Percentiles rank a stretch among this genome's conserved stretches.
Conservation (phyloP, 2,113 vertebrate species). For the Orcinus orca region DNA sequence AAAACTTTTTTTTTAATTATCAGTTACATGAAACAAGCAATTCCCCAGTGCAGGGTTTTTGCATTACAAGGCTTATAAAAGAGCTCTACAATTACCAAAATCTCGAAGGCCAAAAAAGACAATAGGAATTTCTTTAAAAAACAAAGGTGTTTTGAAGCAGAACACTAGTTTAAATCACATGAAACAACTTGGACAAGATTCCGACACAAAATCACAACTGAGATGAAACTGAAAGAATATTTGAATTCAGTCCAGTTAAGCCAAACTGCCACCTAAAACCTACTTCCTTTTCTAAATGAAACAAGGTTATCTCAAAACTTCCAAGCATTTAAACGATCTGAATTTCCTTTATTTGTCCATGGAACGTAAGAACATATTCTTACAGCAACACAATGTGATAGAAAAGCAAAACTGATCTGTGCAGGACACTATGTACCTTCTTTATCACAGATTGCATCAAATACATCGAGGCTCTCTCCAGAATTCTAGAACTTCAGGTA, state of each 20-base stretch:
- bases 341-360: constrained; percentile 52
- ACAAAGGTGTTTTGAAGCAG: constrained; percentile 49
- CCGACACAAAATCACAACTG: constrained; percentile 33
- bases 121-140: constrained; percentile 53
- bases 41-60: constrained; percentile 58
- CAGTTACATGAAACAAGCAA: constrained; percentile 62
- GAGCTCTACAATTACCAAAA: constrained; percentile 49
- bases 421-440: constrained; percentile 3
- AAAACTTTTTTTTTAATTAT: neutral
- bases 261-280: constrained; percentile 10
- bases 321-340: constrained; percentile 5
- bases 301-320: constrained; percentile 36
- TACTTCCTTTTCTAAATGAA: constrained; percentile 68
- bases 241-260: constrained; percentile 54
- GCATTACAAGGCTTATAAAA: constrained; percentile 64
- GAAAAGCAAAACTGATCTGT: constrained; percentile 49
- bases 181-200: constrained; percentile 57
- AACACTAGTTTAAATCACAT: constrained; percentile 11
- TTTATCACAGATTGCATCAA: neutral
- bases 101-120: constrained; percentile 47
- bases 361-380: constrained; percentile 60
- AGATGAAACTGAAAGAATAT: constrained; percentile 63
- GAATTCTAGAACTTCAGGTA: constrained; percentile 22
- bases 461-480: neutral
- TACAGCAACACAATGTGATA: neutral